These are phyloP conservation scores for Drosophila tripunctata DNA, from an alignment of 2,888 invertebrate species.

Conservation along the genomic window DNA sequence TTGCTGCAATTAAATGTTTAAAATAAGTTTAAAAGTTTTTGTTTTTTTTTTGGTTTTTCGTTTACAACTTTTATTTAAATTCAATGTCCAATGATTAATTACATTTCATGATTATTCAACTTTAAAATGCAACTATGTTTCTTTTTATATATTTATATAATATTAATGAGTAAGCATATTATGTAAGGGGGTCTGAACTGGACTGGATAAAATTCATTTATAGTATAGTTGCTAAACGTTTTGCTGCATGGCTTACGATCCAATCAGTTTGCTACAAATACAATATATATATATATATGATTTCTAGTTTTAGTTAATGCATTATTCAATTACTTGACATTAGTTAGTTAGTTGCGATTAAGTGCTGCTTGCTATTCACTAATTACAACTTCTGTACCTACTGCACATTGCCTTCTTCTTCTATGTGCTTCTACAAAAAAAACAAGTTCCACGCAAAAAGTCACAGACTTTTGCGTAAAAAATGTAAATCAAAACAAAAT, in stretches of 20 bases:
- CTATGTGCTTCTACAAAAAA: conserved; percentile 30
- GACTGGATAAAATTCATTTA: conserved; percentile 36
- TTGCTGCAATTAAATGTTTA: too few species aligned
- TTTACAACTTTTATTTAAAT: conserved; percentile 72
- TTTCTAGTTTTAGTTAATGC: conserved; percentile 14
- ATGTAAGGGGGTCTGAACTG: conserved; percentile 37
- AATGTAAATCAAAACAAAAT: conserved; percentile 28
- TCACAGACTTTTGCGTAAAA: conserved; percentile 56
- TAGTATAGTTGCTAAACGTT: conserved; percentile 32
- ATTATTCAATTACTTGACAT: conserved; percentile 28
- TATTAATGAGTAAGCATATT: conserved; percentile 29
- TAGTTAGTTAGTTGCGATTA: conserved; percentile 60
- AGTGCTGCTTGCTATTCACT: conserved; percentile 66
- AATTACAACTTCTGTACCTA: conserved; percentile 56
- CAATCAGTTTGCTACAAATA: conserved; percentile 34
- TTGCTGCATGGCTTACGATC: conserved; percentile 21
- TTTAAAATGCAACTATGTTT: conserved; percentile 76
- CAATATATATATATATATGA: not conserved
- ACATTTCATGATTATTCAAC: conserved; percentile 66
- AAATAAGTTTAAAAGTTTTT: not conserved
- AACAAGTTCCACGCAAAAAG: conserved; percentile 24
- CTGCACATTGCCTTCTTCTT: conserved; percentile 12
- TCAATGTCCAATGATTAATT: conserved; percentile 71
- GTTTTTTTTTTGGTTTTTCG: not conserved
- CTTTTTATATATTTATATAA: conserved; percentile 37